Percentiles rank a stretch among this genome's conserved stretches.
Conservation (phyloP, 2,888 invertebrate genomes). For the Dicycla oo region DNA sequence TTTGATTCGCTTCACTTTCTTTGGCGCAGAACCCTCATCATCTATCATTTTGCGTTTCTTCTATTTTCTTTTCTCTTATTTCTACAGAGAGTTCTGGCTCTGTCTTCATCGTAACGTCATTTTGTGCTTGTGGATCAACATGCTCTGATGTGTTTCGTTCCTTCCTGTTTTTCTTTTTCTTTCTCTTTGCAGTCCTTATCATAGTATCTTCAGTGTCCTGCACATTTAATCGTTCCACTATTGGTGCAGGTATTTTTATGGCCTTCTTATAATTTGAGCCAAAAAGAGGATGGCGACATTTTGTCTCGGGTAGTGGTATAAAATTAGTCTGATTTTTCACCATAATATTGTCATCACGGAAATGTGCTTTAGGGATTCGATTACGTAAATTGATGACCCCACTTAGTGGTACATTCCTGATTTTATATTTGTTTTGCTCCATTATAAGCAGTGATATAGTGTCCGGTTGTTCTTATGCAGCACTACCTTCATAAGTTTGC, state of each 20-base stretch:
- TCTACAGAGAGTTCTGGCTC: slow-evolving; percentile 43
- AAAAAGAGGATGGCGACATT: slow-evolving; percentile 84
- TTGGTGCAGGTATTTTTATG: slow-evolving; percentile 73
- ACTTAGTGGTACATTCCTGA: slow-evolving; percentile 70
- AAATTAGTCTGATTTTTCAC: slow-evolving; percentile 74
- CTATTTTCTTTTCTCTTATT: slow-evolving; percentile 67
- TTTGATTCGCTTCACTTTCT: slow-evolving; percentile 72
- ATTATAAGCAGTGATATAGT: slow-evolving; percentile 68
- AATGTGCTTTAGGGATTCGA: slow-evolving; percentile 80
- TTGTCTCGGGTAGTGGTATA: slow-evolving; percentile 82
- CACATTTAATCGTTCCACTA: slow-evolving; percentile 70
- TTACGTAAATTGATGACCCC: slow-evolving; percentile 76
- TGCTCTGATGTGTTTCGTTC: slow-evolving; percentile 20
- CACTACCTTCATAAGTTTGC: slow-evolving; percentile 75
- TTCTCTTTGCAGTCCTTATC: slow-evolving; percentile 36
- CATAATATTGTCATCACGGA: slow-evolving; percentile 71
- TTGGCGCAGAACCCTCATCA: slow-evolving; percentile 55
- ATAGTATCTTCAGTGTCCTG: slow-evolving; percentile 24
- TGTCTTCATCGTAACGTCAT: slow-evolving; percentile 29
- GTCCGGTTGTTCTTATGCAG: slow-evolving; percentile 62
- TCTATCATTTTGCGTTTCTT: slow-evolving; percentile 71
- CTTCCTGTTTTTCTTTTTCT: slow-evolving; percentile 63
- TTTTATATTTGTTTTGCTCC: slow-evolving; percentile 61
- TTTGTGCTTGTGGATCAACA: slow-evolving; percentile 34
- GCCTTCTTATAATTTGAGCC: slow-evolving; percentile 80